Evolutionary conservation across 2,888 invertebrate genomes (phyloP), one percentile per base, ranked within the genome.

Genomic region (Cremastobaeus sp.): DNA sequence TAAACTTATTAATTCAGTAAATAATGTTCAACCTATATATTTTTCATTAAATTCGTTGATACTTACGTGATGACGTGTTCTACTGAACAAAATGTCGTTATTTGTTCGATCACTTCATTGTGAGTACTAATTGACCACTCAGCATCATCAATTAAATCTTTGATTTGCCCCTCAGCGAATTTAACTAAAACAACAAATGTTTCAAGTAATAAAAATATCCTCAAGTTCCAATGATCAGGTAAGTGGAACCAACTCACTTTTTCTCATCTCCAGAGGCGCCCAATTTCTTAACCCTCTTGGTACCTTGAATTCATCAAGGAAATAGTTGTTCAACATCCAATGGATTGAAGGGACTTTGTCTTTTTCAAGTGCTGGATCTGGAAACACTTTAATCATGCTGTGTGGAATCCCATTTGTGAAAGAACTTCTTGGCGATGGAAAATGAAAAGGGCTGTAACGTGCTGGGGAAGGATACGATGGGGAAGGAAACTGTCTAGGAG

Each of bases 21-120:
- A 6, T 32, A 6, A n/a, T 32, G 34, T 6, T n/a, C 11, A n/a
- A 6, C 3, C 34, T 11, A 32, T 6, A 32, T 32, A 6, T 32
- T 32, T 32, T 3, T 3, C 11, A 3, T n/a, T 32, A 25, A 25
- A 25, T 5, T n/a, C n/a, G n/a, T n/a, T n/a, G n/a, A n/a, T n/a
- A 82, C 80, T 59, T 64, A 85, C 84, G 80, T 79, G 8, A 84
- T 81, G 54, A 82, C 64, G 9, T 81, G 76, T 35, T 77, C 78
- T 4, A 66, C 59, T 30, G 77, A 76, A n/a, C 77, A 73, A 1
- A 75, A 39, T 15, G 57, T 57, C 2, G 57, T 20, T 9, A 87
- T 65, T 62, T 76, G 79, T 5, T 79, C 20, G 3, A 81, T 18
- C 0, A 85, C 77, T 9, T 80, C 73, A 1, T 20, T 34, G 60